These are phyloP conservation scores for Pseudococcus viburni DNA, from an alignment of 2,888 invertebrate genomes.

Conservation along the genomic window DNA sequence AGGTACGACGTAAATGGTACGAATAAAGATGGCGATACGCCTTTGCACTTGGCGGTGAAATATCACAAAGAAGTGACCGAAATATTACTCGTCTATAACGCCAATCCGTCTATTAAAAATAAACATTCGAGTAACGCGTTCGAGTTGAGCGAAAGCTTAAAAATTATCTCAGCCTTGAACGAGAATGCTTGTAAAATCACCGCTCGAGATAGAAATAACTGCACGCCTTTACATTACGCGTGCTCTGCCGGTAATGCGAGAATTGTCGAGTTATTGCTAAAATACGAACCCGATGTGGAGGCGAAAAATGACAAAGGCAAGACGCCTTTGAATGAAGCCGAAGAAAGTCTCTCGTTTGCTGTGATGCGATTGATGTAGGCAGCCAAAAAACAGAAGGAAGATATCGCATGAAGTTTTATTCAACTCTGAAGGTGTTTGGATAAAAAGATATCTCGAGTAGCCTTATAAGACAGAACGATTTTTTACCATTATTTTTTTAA, in stretches of 20 bases:
- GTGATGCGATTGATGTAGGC: constrained; percentile 67
- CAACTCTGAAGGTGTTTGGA: not conserved
- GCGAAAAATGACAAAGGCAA: constrained; percentile 77
- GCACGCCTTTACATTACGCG: constrained; percentile 75
- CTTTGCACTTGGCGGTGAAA: constrained; percentile 80
- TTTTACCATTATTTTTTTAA: too few species aligned
- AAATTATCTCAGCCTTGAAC: constrained; percentile 73
- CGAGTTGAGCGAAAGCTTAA: constrained; percentile 79
- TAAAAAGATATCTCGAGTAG: not conserved
- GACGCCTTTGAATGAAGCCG: constrained; percentile 77
- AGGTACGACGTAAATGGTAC: constrained; percentile 76
- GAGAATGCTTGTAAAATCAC: constrained; percentile 72
- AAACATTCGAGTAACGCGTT: constrained; percentile 77
- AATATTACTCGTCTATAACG: constrained; percentile 80
- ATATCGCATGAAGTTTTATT: constrained; percentile 14
- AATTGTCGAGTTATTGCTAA: constrained; percentile 77
- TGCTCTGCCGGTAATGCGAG: constrained; percentile 76
- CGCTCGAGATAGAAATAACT: constrained; percentile 72
- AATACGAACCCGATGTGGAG: constrained; percentile 75
- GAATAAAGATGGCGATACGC: constrained; percentile 82
- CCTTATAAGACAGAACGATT: too few species aligned
- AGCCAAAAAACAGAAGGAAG: not conserved
- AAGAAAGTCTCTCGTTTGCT: constrained; percentile 74
- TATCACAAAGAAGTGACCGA: constrained; percentile 79
- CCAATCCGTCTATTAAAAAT: constrained; percentile 77